A percentile compares a stretch with the other conserved stretches of the same genome.
Conservation (phyloP, 1,140 invertebrate genomes). For the Cyphomyrmex costatus region DNA sequence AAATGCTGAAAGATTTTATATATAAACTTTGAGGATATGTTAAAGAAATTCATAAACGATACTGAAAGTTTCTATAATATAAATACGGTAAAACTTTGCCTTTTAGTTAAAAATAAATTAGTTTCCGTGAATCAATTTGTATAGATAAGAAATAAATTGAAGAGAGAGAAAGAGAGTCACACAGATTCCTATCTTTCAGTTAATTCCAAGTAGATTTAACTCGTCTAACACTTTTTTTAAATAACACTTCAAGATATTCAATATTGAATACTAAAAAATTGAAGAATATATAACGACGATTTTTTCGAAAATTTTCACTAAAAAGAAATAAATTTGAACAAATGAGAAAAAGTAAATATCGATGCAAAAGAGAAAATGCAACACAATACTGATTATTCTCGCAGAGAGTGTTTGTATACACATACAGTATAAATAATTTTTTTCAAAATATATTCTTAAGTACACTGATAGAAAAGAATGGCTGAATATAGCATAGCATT, state of each 20-base stretch:
- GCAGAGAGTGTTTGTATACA: not conserved
- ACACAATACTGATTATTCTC: not conserved
- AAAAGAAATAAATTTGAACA: not conserved
- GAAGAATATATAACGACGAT: not conserved
- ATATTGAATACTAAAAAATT: not conserved
- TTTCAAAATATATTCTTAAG: not conserved
- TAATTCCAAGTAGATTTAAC: not conserved
- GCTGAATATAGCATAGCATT: no score
- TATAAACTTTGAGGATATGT: not conserved
- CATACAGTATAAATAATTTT: not conserved
- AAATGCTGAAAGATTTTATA: constrained; percentile 9
- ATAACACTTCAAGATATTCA: not conserved
- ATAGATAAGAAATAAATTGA: not conserved
- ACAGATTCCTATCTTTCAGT: not conserved
- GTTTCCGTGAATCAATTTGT: not conserved
- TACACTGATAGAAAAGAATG: no score
- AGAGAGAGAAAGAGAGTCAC: not conserved
- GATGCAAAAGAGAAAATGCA: not conserved
- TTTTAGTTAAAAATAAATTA: constrained; percentile 11
- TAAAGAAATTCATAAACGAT: constrained; percentile 39
- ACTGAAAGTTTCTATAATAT: constrained; percentile 17
- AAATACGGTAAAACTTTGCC: not conserved
- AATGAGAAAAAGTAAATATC: not conserved
- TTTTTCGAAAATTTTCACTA: constrained; percentile 20
- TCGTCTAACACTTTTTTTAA: not conserved